Percentiles rank a stretch among this genome's conserved stretches.
Evolutionary conservation across 2,113 vertebrate species (phyloP).

Genomic region (Hydrolagus affinis): DNA sequence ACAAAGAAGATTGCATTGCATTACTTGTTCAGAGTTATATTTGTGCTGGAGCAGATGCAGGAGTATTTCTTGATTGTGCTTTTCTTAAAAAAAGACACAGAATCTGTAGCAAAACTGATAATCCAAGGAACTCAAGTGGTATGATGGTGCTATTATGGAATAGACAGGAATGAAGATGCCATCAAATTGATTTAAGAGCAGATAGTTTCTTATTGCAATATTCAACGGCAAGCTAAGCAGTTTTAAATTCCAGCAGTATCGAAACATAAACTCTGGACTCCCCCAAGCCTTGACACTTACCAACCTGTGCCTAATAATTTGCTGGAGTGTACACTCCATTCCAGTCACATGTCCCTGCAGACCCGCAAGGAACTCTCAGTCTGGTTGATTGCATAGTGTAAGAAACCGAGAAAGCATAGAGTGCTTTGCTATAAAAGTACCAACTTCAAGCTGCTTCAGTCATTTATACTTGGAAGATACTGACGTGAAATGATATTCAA

Average conservation of each 20-base stretch:
- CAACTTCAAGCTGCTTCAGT: background rate
- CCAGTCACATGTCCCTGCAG: no score
- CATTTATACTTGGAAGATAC: background rate
- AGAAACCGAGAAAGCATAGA: background rate
- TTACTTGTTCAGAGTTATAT: background rate
- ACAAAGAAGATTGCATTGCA: background rate
- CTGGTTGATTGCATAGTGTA: no score
- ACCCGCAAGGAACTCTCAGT: no score
- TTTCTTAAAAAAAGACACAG: no score
- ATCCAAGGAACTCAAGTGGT: background rate
- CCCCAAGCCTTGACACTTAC: no score
- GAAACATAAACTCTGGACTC: no score
- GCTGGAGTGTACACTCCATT: no score
- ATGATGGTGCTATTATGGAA: background rate
- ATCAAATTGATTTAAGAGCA: background rate
- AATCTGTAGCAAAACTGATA: background rate
- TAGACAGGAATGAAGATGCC: background rate
- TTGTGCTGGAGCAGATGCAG: background rate
- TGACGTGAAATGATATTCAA: background rate
- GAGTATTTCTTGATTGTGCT: background rate
- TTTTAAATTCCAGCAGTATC: no score
- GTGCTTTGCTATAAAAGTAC: background rate
- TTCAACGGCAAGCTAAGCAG: no score
- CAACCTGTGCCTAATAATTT: no score
- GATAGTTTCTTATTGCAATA: no score